Base-by-base conservation (phyloP, 2,113 vertebrate genomes). In the Syngnathus scovelli region DNA sequence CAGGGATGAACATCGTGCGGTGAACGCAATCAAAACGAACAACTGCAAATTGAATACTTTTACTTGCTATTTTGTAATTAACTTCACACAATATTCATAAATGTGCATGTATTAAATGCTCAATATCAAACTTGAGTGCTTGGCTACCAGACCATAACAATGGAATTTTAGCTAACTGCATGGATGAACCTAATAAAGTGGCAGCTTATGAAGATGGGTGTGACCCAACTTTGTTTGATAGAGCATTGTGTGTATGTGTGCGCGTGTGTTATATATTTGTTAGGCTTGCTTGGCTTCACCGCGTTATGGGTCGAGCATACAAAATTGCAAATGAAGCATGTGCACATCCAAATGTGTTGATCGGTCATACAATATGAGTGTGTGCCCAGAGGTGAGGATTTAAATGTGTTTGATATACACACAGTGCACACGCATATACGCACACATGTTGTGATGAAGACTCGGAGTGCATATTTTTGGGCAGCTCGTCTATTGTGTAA, bases 251-350 rank as follows among this genome's bases (percentile, higher is more conserved):
- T n/a, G 13, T 2, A 27, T 8, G 55, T 6, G 55, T 68, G 46
- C 6, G 36, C 5, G 9, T 3, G 65, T 38, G 59, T 44, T 15
- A 48, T 56, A 65, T 19, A 55, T 68, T 64, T 2, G 61, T 73
- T 70, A 55, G 43, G 23, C 72, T 69, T 66, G 71, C 27, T 77
- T 61, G 74, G 61, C 66, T 82, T 79, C 64, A 71, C 52, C 62
- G 39, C 44, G 39, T 44, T 44, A 44, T 68, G 62, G 78, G 52
- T 77, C 64, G 73, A 69, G 49, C 13, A 21, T 46, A 70, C 5
- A 12, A 61, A 43, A 51, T 68, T 38, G 72, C 41, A 69, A 78
- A 67, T 77, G 65, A 82, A 56, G 67, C 59, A 9, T 73, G 65
- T 66, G 69, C 51, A 78, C 70, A 38, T 67, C 56, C 19, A 58